Percentiles rank a stretch among this genome's conserved stretches.
These are phyloP conservation scores for Drymonia ruficornis DNA, from an alignment of 2,888 invertebrate species.

Conservation along the genomic window DNA sequence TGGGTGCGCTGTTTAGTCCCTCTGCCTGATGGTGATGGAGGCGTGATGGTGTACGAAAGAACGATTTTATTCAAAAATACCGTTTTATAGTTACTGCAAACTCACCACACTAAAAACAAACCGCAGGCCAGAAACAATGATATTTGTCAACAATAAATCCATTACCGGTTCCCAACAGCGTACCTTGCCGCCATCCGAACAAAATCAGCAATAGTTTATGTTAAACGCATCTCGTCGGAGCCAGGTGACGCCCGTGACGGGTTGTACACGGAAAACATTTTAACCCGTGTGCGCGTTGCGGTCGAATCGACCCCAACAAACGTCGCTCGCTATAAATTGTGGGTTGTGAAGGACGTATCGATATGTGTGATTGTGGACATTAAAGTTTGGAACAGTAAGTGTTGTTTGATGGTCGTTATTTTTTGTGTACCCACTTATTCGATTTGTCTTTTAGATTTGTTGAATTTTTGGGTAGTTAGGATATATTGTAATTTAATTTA, in stretches of 20 bases:
- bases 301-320: constrained; percentile 43
- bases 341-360: constrained; percentile 9
- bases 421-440: no score
- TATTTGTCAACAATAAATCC: constrained; percentile 22
- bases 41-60: no score
- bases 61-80: no score
- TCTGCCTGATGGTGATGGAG: no score
- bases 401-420: neutral
- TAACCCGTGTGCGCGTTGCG: constrained; percentile 63
- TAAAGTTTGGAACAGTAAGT: constrained; percentile 5
- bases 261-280: constrained; percentile 74
- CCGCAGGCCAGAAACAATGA: neutral
- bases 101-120: neutral
- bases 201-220: constrained; percentile 41
- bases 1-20: no score
- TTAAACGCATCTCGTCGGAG: constrained; percentile 33
- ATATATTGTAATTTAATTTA: no score
- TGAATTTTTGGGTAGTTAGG: no score
- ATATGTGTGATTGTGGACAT: constrained; percentile 4
- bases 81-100: neutral
- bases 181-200: constrained; percentile 22
- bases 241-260: constrained; percentile 59
- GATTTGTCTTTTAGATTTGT: neutral
- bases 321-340: constrained; percentile 17
- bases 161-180: constrained; percentile 38